Evolutionary conservation across 2,888 invertebrate species (phyloP).

Genomic region (Sthenelais limicola): DNA sequence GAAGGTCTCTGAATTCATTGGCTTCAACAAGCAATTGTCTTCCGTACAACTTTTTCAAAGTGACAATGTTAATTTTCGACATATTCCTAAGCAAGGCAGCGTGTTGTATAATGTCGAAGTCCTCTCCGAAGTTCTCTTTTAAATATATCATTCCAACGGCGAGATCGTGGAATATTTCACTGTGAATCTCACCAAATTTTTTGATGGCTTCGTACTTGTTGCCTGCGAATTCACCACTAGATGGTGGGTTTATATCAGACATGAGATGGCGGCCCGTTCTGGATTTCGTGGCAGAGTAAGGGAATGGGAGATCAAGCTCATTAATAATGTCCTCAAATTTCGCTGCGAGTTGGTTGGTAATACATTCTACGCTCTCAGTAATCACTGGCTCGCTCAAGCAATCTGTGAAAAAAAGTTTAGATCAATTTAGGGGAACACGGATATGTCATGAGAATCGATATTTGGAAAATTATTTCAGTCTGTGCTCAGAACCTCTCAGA

Average conservation of each 20-base stretch:
- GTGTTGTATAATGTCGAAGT: neutral
- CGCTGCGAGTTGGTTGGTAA: too few relatives aligned
- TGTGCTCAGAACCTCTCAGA: too few relatives aligned
- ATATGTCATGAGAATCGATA: too few relatives aligned
- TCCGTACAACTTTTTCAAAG: neutral
- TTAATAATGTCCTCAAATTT: slow-evolving; percentile 12
- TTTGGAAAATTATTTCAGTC: too few relatives aligned
- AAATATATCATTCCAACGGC: slow-evolving; percentile 9
- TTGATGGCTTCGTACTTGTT: neutral
- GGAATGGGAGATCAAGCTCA: neutral
- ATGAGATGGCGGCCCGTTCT: slow-evolving; percentile 3
- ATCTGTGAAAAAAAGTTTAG: neutral
- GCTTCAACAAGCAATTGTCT: neutral
- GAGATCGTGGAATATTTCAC: slow-evolving; percentile 19
- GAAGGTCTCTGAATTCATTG: neutral
- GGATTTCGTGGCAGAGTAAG: neutral
- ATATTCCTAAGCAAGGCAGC: neutral
- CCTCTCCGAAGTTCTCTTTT: slow-evolving; percentile 11
- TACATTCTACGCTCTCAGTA: slow-evolving; percentile 1
- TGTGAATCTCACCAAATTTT: slow-evolving; percentile 16
- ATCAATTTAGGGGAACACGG: too few relatives aligned
- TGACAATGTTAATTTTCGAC: neutral
- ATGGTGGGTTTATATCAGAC: neutral
- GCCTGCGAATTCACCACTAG: neutral
- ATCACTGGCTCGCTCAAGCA: slow-evolving; percentile 1